Percentiles rank a stretch among this genome's conserved stretches.
Conservation (phyloP, 1,140 invertebrate species). For the Saccostrea echinata region DNA sequence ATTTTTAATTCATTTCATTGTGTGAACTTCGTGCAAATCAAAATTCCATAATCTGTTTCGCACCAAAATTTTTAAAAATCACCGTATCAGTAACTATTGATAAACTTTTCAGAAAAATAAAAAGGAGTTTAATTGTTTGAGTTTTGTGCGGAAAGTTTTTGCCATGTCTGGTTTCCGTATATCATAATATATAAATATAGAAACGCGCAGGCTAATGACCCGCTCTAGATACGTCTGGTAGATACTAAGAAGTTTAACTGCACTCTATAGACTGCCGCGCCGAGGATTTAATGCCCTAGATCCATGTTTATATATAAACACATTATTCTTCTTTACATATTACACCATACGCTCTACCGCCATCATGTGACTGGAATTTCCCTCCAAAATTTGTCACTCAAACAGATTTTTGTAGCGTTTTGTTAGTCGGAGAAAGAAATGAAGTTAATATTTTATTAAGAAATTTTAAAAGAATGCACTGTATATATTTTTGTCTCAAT, state of each 20-base stretch:
- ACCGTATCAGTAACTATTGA: too few species aligned
- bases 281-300: constrained; percentile 26
- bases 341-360: constrained; percentile 1
- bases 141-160: background rate
- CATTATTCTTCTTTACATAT: constrained; percentile 22
- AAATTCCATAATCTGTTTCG: too few species aligned
- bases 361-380: constrained; percentile 2
- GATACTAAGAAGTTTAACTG: constrained; percentile 20
- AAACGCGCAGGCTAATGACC: constrained; percentile 11
- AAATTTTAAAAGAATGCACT: background rate
- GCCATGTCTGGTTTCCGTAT: constrained; percentile 17
- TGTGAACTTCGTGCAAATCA: too few species aligned
- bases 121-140: too few species aligned
- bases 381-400: background rate
- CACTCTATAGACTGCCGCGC: constrained; percentile 7
- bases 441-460: background rate
- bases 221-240: constrained; percentile 14
- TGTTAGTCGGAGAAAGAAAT: background rate
- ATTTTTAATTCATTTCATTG: too few species aligned
- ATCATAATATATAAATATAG: constrained; percentile 38
- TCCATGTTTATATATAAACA: constrained; percentile 39
- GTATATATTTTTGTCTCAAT: background rate
- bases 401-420: background rate
- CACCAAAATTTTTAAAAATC: too few species aligned
- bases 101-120: too few species aligned